phyloP scores from a whole-genome alignment of 1,140 invertebrate genomes.

The Zaprionus kolodkinae region DNA sequence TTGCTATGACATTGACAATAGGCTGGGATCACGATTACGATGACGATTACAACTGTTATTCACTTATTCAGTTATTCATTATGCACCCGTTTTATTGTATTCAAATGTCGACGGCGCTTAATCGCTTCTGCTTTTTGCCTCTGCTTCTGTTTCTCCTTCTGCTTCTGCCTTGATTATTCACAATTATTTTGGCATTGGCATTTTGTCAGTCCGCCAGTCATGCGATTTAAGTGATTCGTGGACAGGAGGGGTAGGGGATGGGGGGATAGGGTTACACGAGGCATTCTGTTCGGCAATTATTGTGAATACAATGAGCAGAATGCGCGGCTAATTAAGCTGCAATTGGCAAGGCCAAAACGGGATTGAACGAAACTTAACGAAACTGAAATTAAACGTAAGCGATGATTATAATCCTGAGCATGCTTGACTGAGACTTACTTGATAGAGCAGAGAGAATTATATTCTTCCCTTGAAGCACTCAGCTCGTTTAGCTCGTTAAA shows the following conservation, averaged over 20 bases:
- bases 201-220: conserved; percentile 33
- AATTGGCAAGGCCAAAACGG: conserved; percentile 8
- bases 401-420: too few relatives aligned
- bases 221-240: conserved; percentile 54
- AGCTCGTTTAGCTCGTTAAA: neutral
- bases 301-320: conserved; percentile 16
- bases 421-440: too few relatives aligned
- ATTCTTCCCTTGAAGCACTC: too few relatives aligned
- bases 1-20: conserved; percentile 31
- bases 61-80: conserved; percentile 29
- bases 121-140: conserved; percentile 9
- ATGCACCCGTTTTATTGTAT: conserved; percentile 23
- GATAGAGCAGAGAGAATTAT: too few relatives aligned
- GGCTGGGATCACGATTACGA: conserved; percentile 9
- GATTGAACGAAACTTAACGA: too few relatives aligned
- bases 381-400: too few relatives aligned
- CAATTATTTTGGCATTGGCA: conserved; percentile 67
- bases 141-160: neutral
- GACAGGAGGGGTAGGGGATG: neutral
- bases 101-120: conserved; percentile 26
- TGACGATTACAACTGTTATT: conserved; percentile 27
- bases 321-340: conserved; percentile 11
- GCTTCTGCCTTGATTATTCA: conserved; percentile 39
- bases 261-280: neutral
- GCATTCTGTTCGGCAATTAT: conserved; percentile 25